A percentile compares a stretch with the other conserved stretches of the same genome.
Conservation (phyloP, 1,140 invertebrate species). For the Samia ricini region DNA sequence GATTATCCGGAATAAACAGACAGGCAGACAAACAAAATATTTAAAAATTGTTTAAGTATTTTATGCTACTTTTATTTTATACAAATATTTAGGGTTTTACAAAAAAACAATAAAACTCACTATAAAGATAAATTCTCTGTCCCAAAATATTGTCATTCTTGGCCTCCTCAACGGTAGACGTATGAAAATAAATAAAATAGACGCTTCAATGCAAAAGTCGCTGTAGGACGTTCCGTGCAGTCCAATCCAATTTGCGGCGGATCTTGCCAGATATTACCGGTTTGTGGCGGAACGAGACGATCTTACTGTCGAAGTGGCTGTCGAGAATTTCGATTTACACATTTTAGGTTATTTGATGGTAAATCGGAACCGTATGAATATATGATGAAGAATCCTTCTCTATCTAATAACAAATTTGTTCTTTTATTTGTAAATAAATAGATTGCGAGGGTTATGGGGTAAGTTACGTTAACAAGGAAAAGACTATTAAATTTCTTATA, state of each 20-base stretch:
- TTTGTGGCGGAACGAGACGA: conserved; percentile 21
- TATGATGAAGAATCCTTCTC: not conserved
- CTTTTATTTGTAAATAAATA: too few species aligned
- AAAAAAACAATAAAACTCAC: too few species aligned
- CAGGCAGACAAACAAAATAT: too few species aligned
- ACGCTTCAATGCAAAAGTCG: conserved; percentile 36
- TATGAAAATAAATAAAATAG: conserved; percentile 38
- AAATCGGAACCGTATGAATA: not conserved
- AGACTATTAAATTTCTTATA: too few species aligned
- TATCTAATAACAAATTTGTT: not conserved
- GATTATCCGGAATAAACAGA: too few species aligned
- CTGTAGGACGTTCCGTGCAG: conserved; percentile 23
- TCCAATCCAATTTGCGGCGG: conserved; percentile 48
- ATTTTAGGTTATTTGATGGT: conserved; percentile 1
- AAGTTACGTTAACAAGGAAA: too few species aligned
- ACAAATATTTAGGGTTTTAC: too few species aligned
- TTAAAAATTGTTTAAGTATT: too few species aligned
- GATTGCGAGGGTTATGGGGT: too few species aligned
- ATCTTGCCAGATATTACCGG: conserved; percentile 44
- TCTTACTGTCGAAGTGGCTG: conserved; percentile 2
- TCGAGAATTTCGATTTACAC: conserved; percentile 16
- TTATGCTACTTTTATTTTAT: too few species aligned
- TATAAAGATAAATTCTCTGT: too few species aligned
- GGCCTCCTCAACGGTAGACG: not conserved
- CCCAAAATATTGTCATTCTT: not conserved